Base-by-base conservation (phyloP, 2,113 vertebrate genomes). In the Cranoglanis bouderius region DNA sequence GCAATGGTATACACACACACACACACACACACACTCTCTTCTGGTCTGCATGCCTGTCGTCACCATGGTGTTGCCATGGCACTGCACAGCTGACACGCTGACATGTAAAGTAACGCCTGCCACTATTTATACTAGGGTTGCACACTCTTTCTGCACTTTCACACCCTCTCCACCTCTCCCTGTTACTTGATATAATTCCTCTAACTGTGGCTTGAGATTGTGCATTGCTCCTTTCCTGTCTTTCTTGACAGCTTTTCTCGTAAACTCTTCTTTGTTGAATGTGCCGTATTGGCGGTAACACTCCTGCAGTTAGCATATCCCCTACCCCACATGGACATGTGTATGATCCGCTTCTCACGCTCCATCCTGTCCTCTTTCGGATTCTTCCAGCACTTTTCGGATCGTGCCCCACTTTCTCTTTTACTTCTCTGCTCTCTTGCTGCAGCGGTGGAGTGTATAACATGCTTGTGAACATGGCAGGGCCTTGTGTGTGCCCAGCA, bases 61-160 rank as follows among this genome's bases (percentile, higher is more conserved):
- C 65, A n/a, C 82, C 87, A 85, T 90, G 84, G 88, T 32, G 74
- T 86, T 90, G 89, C 87, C 85, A 87, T 91, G 85, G 87, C 74
- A n/a, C 82, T 59, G 21, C 87, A 86, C 90, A 91, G 91, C 91
- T 92, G 89, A 88, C 86, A 59, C 85, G 24, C 84, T 88, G 88
- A 87, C 80, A 89, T 90, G 91, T 84, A 87, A 86, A 92, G 89
- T 88, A 88, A 61, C 18, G 86, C 55, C 43, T 82, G 46, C 38
- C 85, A 85, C 89, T 90, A 90, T 92, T 91, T 89, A 89, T 90
- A 89, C 89, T 61, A 59, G 77, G 35, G 51, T 77, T 89, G 81
- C 38, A 21, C 57, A 80, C 65, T 88, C 87, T n/a, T 55, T 53
- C n/a, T 81, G 46, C 77, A 38, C 57, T 85, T 63, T 87, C n/a